Evolutionary conservation across 2,113 vertebrate species (phyloP).

Genomic region (Gulo gulo): DNA sequence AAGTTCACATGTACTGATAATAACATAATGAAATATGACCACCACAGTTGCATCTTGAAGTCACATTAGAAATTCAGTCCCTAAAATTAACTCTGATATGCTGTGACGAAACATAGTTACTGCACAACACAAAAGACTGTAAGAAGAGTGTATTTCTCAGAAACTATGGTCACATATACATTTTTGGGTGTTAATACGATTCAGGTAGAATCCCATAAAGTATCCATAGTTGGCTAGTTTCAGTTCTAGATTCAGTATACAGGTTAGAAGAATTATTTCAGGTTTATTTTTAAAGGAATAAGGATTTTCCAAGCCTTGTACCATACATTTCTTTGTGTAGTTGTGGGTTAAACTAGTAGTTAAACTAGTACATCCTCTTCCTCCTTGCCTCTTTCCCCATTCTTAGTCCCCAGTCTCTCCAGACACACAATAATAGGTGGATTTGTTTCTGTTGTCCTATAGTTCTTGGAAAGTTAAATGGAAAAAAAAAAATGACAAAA

Average conservation of each 20-base stretch:
- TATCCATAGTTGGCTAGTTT: background rate
- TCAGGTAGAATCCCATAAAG: background rate
- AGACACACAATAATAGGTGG: background rate
- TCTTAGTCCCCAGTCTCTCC: background rate
- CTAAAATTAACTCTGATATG: slow-evolving; percentile 45
- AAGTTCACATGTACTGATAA: slow-evolving; percentile 9
- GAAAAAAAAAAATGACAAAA: background rate
- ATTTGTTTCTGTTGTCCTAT: background rate
- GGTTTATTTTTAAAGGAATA: background rate
- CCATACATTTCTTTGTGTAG: background rate
- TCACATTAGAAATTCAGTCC: slow-evolving; percentile 44
- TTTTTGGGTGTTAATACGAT: background rate
- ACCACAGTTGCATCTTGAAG: slow-evolving; percentile 9
- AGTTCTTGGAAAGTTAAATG: background rate
- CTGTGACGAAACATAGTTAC: background rate
- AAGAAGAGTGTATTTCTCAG: background rate
- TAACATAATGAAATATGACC: slow-evolving; percentile 36
- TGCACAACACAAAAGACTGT: background rate
- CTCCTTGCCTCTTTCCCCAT: background rate
- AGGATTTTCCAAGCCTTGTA: background rate
- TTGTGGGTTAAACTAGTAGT: background rate
- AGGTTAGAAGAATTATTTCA: background rate
- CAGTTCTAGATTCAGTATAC: background rate
- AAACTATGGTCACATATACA: background rate
- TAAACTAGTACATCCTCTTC: background rate